These are phyloP conservation scores for Buathra laborator DNA, from an alignment of 2,888 invertebrate genomes.

Conservation along the genomic window DNA sequence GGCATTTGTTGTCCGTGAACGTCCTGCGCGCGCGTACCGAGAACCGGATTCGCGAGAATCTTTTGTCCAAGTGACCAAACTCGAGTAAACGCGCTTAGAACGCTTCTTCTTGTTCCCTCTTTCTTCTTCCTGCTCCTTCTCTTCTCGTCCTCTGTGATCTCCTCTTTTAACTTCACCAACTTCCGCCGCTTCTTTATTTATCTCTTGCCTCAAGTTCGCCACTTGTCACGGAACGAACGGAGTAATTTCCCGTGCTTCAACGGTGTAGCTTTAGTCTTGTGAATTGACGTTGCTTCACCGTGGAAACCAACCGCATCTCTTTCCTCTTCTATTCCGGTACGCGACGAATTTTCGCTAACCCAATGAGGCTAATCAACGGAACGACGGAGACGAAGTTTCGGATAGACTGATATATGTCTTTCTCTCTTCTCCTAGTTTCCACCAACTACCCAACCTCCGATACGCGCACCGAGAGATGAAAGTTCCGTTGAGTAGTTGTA, in stretches of 20 bases:
- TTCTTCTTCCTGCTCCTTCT: neutral
- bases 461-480: neutral
- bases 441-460: constrained; percentile 37
- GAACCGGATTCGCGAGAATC: constrained; percentile 54
- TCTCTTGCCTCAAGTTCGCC: neutral
- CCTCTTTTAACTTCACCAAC: neutral
- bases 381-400: constrained; percentile 60
- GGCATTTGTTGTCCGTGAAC: constrained; percentile 74
- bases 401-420: neutral
- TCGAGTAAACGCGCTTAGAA: constrained; percentile 56
- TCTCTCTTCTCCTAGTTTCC: constrained; percentile 11
- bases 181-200: constrained; percentile 19
- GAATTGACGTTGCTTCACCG: constrained; percentile 41
- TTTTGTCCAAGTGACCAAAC: constrained; percentile 68
- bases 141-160: neutral
- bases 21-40: constrained; percentile 52
- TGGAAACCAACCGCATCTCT: constrained; percentile 42
- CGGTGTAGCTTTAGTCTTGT: constrained; percentile 1
- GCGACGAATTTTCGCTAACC: constrained; percentile 59
- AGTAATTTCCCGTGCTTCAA: constrained; percentile 12
- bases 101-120: constrained; percentile 23
- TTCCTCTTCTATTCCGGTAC: constrained; percentile 6
- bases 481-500: constrained; percentile 2
- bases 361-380: constrained; percentile 65
- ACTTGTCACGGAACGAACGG: neutral